A percentile compares a stretch with the other conserved stretches of the same genome.
Conservation (phyloP, 1,140 invertebrate species). For the silkworm (Bombyx mori) region ASM3026992v2 NC_085127.1:12515501-12516000, state of each 20-base stretch:
- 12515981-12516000: too few species aligned
- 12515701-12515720: constrained; percentile 77
- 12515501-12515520: too few species aligned
- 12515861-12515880: too few species aligned
- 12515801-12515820: constrained; percentile 60
- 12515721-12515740: constrained; percentile 76
- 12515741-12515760: constrained; percentile 80
- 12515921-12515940: too few species aligned
- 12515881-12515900: too few species aligned
- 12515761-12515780: constrained; percentile 78
- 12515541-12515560: background rate
- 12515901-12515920: too few species aligned
- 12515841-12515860: too few species aligned
- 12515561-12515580: background rate
- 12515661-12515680: constrained; percentile 30
- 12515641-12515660: too few species aligned
- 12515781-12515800: constrained; percentile 78
- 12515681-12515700: constrained; percentile 73
- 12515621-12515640: too few species aligned
- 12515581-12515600: background rate
- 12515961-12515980: too few species aligned
- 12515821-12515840: background rate
- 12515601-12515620: background rate
- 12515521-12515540: too few species aligned
- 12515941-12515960: too few species aligned